Conservation (phyloP, 2,113 vertebrate genomes). For the Scophthalmus maximus region DNA sequence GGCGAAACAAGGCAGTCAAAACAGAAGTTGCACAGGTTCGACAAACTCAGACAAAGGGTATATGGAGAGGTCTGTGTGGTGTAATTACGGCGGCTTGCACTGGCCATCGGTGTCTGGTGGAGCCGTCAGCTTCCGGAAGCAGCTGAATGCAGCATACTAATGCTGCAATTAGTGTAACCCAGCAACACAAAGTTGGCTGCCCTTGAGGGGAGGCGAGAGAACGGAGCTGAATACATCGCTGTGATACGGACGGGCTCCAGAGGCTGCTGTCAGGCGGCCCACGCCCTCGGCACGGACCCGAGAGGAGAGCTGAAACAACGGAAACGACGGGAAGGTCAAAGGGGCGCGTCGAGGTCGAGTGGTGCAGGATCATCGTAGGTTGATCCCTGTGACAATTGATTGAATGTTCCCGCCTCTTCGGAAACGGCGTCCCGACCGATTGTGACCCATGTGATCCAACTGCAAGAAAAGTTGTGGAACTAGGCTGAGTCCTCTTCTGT, state of each 20-base stretch:
- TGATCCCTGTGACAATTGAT: constrained; percentile 4
- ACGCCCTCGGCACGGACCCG: constrained; percentile 31
- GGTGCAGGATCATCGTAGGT: constrained; percentile 10
- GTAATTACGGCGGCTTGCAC: constrained; percentile 63
- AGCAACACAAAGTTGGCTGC: constrained; percentile 76
- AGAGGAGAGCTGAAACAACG: constrained; percentile 21
- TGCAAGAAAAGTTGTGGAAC: not conserved
- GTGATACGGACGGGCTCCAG: constrained; percentile 49
- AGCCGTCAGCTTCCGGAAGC: constrained; percentile 69
- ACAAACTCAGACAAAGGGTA: constrained; percentile 32
- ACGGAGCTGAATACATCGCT: constrained; percentile 60
- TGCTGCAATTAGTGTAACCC: constrained; percentile 73
- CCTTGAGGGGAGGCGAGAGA: constrained; percentile 59
- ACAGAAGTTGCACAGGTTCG: constrained; percentile 31
- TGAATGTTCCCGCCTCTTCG: not conserved
- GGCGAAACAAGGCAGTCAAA: constrained; percentile 6
- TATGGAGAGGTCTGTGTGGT: constrained; percentile 18
- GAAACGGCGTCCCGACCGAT: constrained; percentile 7
- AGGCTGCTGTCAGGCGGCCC: constrained; percentile 52
- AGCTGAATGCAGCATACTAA: constrained; percentile 74
- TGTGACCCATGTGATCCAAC: not conserved
- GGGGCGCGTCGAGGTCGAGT: constrained; percentile 25
- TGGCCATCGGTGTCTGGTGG: constrained; percentile 57
- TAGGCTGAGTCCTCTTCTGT: not conserved
- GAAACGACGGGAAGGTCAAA: not conserved